Evolutionary conservation across 2,888 invertebrate species (phyloP).

Genomic region (Latrodectus elegans): DNA sequence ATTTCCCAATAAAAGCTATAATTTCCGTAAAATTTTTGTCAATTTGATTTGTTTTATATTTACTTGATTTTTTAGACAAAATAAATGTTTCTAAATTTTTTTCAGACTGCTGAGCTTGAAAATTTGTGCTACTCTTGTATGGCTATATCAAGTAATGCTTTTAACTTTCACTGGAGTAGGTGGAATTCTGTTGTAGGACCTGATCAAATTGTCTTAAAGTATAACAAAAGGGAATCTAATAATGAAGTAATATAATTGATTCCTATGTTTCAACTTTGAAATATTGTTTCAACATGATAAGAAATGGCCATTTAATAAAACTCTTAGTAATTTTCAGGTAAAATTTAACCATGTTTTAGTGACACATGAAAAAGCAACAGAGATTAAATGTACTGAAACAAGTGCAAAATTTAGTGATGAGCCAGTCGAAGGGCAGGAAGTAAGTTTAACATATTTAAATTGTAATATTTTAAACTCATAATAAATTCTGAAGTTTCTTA

Average conservation of each 20-base stretch:
- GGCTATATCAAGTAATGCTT: slow-evolving; percentile 40
- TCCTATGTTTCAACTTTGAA: too few relatives aligned
- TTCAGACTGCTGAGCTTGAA: slow-evolving; percentile 48
- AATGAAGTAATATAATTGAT: not conserved
- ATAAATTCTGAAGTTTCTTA: not conserved
- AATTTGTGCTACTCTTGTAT: slow-evolving; percentile 58
- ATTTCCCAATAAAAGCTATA: too few relatives aligned
- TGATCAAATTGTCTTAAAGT: slow-evolving; percentile 49
- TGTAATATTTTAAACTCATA: not conserved
- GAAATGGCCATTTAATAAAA: not conserved
- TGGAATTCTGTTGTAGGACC: slow-evolving; percentile 35
- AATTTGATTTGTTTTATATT: not conserved
- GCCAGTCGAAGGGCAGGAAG: slow-evolving; percentile 31
- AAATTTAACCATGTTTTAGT: slow-evolving; percentile 29
- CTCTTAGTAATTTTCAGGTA: not conserved
- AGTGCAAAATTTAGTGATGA: slow-evolving; percentile 61
- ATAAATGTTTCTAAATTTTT: not conserved
- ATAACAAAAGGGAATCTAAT: slow-evolving; percentile 3
- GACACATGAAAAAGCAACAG: slow-evolving; percentile 22
- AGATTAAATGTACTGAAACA: slow-evolving; percentile 53
- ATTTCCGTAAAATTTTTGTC: not conserved
- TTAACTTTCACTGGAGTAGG: slow-evolving; percentile 59
- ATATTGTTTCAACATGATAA: too few relatives aligned
- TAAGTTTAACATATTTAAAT: slow-evolving; percentile 12
- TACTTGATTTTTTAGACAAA: not conserved